phyloP scores from a whole-genome alignment of 92 coral and sea anemone species.

The Micromussa lordhowensis region DNA sequence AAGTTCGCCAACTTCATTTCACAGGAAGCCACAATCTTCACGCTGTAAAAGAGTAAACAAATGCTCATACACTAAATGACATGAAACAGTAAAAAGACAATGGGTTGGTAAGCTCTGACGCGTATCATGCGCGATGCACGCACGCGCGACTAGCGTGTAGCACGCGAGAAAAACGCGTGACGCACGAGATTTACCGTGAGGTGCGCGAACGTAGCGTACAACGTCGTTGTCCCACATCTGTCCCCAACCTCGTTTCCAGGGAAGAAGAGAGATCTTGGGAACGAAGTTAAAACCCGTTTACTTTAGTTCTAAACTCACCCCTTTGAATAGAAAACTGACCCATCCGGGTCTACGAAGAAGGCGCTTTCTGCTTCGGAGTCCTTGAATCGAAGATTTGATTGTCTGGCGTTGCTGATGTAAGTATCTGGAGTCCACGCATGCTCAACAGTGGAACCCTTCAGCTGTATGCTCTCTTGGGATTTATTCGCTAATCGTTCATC shows the following conservation, averaged over 20 bases:
- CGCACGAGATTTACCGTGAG: background rate
- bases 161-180: background rate
- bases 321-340: conserved; percentile 68
- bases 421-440: conserved; percentile 85
- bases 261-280: too few species aligned
- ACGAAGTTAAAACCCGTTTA: background rate
- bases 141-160: too few species aligned
- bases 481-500: conserved; percentile 71
- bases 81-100: too few species aligned
- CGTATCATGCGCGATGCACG: too few species aligned
- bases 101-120: too few species aligned
- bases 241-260: too few species aligned
- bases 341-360: conserved; percentile 52
- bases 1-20: conserved; percentile 74
- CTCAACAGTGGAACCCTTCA: conserved; percentile 77
- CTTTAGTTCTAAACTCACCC: conserved; percentile 43
- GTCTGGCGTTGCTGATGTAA: conserved; percentile 76
- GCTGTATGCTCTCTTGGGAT: conserved; percentile 43
- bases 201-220: too few species aligned
- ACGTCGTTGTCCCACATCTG: background rate
- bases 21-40: conserved; percentile 66
- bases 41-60: background rate
- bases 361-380: conserved; percentile 75
- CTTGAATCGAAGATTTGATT: conserved; percentile 62
- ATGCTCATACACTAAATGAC: background rate